Evolutionary conservation across 2,797 vertebrate genomes (phyloP).

Genomic region (Scleropages formosus): DNA sequence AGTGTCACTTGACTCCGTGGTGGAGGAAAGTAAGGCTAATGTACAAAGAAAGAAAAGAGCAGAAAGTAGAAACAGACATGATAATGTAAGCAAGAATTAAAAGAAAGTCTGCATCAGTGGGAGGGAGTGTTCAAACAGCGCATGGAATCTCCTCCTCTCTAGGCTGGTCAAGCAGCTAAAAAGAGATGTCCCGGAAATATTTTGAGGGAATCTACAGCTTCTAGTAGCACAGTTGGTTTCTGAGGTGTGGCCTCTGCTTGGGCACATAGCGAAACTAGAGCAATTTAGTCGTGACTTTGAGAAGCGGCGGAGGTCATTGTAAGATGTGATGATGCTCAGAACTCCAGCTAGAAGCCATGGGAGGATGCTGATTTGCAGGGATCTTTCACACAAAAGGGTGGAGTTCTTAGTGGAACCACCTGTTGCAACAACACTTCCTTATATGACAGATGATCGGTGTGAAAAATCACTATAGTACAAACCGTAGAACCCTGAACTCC

Average conservation of each 20-base stretch:
- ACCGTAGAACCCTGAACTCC: no score
- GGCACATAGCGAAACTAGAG: constrained; percentile 5
- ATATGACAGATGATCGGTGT: no score
- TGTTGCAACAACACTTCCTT: neutral
- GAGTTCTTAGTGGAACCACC: neutral
- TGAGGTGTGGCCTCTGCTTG: no score
- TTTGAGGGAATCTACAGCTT: neutral
- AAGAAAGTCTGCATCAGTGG: neutral
- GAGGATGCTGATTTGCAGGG: no score
- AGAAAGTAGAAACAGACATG: constrained; percentile 43
- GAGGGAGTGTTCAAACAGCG: neutral
- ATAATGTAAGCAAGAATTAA: constrained; percentile 12
- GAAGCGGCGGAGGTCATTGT: neutral
- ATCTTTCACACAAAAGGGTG: neutral
- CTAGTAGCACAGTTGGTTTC: neutral
- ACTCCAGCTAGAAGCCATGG: neutral
- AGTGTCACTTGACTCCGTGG: constrained; percentile 54
- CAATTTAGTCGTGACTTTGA: neutral
- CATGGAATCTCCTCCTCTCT: neutral
- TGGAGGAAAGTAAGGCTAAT: constrained; percentile 65
- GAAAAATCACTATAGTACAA: no score
- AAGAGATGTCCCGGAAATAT: neutral
- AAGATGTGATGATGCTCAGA: neutral
- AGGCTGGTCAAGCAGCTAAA: neutral
- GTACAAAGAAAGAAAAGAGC: constrained; percentile 43